Evolutionary conservation across 2,113 vertebrate genomes (phyloP), one percentile per base, ranked within the genome.

Genomic region (Cheilinus undulatus): DNA sequence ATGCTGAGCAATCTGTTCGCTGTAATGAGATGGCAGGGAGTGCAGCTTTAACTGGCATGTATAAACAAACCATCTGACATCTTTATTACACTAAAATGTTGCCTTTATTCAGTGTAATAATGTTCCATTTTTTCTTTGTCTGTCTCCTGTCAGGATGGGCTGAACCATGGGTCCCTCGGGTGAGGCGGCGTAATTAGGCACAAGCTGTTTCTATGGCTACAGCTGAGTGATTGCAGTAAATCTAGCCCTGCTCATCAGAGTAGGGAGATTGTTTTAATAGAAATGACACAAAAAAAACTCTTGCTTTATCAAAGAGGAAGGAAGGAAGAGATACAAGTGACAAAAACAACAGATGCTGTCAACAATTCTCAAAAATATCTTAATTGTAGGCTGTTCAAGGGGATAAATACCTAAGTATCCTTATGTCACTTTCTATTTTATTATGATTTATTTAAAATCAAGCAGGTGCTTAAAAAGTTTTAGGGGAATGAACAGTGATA

Each of bases 171-270:
- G 26, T 80, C 80, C 61, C 73, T 58, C 2, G 27, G 45, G 60
- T 42, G 6, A 52, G 2, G 4, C 50, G 1, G 32, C n/a, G 49
- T 73, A 75, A 87, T 86, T 53, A 68, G 58, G 28, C 11, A 11
- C 54, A 83, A 70, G 66, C 69, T 76, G 85, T 87, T 88, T 73
- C 84, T 73, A 84, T 85, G 80, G 61, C 76, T 3, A 86, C 84
- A 40, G 51, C 58, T 28, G 50, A 36, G 13, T 4, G 38, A 68
- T 32, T n/a, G 30, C 61, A 66, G 45, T 14, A 53, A 17, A 60
- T 30, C 1, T 23, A 42, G 38, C 23, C 26, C 17, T 42, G 12
- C 2, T 61, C 2, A 59, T 26, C 42, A 61, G 48, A 2, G 1
- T 22, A 13, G 30, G 52, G 32, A 52, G 46, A 45, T 32, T 1